phyloP scores from a whole-genome alignment of 2,113 vertebrate genomes.

The Ciconia maguari region DNA sequence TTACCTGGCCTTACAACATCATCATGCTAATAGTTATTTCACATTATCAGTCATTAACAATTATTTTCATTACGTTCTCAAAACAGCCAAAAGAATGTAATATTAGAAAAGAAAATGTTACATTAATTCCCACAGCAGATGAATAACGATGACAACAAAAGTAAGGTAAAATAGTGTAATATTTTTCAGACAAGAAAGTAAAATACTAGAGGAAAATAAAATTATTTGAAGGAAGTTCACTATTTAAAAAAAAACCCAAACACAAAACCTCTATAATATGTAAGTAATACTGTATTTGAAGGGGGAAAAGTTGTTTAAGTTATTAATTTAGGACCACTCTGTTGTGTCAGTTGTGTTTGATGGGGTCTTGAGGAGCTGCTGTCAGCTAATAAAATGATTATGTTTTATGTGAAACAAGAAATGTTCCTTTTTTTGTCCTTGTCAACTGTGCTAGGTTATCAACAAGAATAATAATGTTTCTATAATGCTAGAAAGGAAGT shows the following conservation, averaged over 20 bases:
- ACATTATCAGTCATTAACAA: neutral
- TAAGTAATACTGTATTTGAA: neutral
- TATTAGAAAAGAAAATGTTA: neutral
- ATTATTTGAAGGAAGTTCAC: neutral
- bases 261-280: neutral
- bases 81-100: neutral
- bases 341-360: neutral
- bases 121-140: neutral
- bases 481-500: neutral
- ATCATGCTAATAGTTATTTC: neutral
- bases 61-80: neutral
- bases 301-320: neutral
- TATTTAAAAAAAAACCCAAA: neutral
- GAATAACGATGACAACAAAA: neutral
- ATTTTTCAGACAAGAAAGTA: neutral
- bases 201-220: neutral
- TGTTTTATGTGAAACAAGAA: neutral
- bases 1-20: neutral
- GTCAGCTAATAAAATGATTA: constrained; percentile 8
- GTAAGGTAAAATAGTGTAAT: neutral
- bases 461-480: neutral
- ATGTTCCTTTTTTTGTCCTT: neutral
- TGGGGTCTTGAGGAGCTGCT: neutral
- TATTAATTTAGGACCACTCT: neutral
- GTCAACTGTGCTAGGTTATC: neutral